Conservation (phyloP, 2,888 invertebrate species). For the Linnaemya tessellans region DNA sequence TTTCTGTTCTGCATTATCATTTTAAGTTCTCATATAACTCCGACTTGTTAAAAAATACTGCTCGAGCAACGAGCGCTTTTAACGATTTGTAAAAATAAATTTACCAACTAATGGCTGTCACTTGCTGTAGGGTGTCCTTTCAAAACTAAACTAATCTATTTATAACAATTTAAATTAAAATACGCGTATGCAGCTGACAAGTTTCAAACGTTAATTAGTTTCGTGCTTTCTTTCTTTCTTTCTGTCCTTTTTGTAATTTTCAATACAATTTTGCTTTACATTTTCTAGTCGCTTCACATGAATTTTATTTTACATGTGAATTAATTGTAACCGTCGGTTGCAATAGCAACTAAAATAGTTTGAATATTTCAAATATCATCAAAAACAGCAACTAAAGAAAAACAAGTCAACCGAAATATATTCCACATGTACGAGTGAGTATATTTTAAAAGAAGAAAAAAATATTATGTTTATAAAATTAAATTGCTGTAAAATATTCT, state of each 20-base stretch:
- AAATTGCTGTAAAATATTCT: slow-evolving; percentile 42
- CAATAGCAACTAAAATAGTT: slow-evolving; percentile 25
- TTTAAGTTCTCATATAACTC: no score
- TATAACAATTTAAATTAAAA: slow-evolving; percentile 34
- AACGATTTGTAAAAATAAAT: not conserved
- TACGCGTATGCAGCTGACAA: slow-evolving; percentile 49
- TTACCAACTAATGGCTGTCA: not conserved
- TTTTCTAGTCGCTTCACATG: slow-evolving; percentile 28
- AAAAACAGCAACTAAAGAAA: slow-evolving; percentile 14
- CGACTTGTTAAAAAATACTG: no score
- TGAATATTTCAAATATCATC: slow-evolving; percentile 34
- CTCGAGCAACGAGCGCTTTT: no score
- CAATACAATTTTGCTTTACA: slow-evolving; percentile 36
- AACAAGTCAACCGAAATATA: slow-evolving; percentile 57
- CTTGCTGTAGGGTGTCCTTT: slow-evolving; percentile 1
- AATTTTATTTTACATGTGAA: slow-evolving; percentile 49
- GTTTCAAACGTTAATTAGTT: slow-evolving; percentile 66
- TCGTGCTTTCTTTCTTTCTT: not conserved
- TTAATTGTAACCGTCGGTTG: slow-evolving; percentile 36
- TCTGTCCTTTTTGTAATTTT: slow-evolving; percentile 44
- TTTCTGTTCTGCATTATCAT: no score
- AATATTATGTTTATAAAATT: not conserved
- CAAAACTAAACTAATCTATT: not conserved
- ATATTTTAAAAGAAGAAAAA: slow-evolving; percentile 7
- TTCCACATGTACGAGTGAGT: not conserved